Percentiles rank a stretch among this genome's conserved stretches.
Conservation (phyloP, 2,888 invertebrate species). For the Drosophila recens region DNA sequence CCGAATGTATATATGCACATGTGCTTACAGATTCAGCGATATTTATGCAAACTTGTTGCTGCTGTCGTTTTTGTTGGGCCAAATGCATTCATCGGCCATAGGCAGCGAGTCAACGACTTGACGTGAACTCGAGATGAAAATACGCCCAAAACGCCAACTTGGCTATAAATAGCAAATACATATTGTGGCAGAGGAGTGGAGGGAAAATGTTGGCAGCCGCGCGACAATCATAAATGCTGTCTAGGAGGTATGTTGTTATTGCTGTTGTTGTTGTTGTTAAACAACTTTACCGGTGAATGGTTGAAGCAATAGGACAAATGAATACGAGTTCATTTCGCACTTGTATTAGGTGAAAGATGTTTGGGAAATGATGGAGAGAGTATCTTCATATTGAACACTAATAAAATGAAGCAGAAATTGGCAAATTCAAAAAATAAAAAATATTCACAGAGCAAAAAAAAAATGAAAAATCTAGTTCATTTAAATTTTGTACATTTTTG, state of each 20-base stretch:
- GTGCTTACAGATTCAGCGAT: conserved; percentile 9
- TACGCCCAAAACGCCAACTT: conserved; percentile 54
- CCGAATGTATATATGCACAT: neutral
- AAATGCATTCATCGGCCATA: conserved; percentile 53
- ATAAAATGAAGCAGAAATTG: neutral
- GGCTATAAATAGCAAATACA: conserved; percentile 62
- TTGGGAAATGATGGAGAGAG: conserved; percentile 15
- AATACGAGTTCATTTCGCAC: conserved; percentile 3
- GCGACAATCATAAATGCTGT: conserved; percentile 38
- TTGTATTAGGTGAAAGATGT: conserved; percentile 46
- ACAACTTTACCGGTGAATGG: conserved; percentile 51
- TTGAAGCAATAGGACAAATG: conserved; percentile 22
- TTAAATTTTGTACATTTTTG: too few relatives aligned
- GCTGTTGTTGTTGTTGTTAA: conserved; percentile 31
- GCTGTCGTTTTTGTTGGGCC: conserved; percentile 4
- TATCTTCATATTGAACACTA: neutral
- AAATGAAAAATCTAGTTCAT: too few relatives aligned
- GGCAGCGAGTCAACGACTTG: conserved; percentile 69
- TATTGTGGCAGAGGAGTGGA: conserved; percentile 11
- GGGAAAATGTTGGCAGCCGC: conserved; percentile 16
- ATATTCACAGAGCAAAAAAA: too few relatives aligned
- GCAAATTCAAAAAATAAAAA: too few relatives aligned
- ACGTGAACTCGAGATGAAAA: conserved; percentile 66
- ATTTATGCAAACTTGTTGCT: conserved; percentile 34
- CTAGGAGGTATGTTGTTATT: conserved; percentile 17